phyloP scores from a whole-genome alignment of 2,113 vertebrate species.

The Cephalopholis sonnerati region DNA sequence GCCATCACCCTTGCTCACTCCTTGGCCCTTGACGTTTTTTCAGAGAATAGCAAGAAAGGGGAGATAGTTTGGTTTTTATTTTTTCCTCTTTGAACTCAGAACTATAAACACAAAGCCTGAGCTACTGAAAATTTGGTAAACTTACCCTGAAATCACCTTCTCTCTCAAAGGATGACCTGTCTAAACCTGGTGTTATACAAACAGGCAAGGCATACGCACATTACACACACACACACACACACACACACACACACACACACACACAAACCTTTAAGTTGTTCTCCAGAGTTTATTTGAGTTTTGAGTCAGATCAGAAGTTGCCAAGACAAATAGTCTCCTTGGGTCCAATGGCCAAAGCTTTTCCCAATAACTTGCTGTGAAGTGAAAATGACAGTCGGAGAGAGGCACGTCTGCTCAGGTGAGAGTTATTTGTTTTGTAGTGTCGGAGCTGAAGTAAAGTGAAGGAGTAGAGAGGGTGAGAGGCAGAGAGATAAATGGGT shows the following conservation, averaged over 20 bases:
- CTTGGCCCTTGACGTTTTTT: constrained; percentile 54
- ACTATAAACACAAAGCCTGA: constrained; percentile 51
- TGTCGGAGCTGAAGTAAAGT: constrained; percentile 50
- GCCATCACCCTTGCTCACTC: constrained; percentile 53
- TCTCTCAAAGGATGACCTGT: constrained; percentile 53
- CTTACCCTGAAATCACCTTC: constrained; percentile 40
- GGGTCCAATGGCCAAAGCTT: constrained; percentile 55
- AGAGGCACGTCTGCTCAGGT: constrained; percentile 56
- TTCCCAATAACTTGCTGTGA: constrained; percentile 61
- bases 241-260: constrained; percentile 29
- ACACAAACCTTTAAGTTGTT: constrained; percentile 54
- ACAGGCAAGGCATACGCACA: constrained; percentile 14
- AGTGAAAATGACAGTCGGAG: constrained; percentile 62
- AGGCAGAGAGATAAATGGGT: constrained; percentile 67
- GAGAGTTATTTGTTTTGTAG: constrained; percentile 76
- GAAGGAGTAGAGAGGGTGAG: constrained; percentile 50
- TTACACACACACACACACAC: constrained; percentile 16
- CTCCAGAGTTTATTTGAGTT: constrained; percentile 67
- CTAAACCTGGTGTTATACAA: constrained; percentile 39
- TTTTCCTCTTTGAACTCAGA: constrained; percentile 40
- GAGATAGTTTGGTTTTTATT: constrained; percentile 51
- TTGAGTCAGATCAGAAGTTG: constrained; percentile 64
- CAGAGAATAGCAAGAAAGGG: constrained; percentile 53
- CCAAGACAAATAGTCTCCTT: constrained; percentile 63
- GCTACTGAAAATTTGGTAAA: constrained; percentile 61